Conservation (phyloP, 2,888 invertebrate species). For the Barypeithes pellucidus region DNA sequence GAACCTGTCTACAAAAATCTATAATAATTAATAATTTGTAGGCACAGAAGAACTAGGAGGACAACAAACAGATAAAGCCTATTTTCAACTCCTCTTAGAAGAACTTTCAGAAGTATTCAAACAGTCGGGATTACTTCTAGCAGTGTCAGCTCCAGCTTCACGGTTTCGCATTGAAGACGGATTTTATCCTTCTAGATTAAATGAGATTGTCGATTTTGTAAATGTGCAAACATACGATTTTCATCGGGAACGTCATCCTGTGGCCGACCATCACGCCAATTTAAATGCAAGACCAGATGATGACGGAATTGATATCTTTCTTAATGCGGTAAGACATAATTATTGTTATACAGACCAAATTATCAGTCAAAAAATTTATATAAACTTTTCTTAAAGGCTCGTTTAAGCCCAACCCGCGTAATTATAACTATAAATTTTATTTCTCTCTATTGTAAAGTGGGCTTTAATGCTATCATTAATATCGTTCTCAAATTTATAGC, state of each 20-base stretch:
- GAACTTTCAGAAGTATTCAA: slow-evolving; percentile 77
- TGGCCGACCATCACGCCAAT: slow-evolving; percentile 73
- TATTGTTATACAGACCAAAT: too few species aligned
- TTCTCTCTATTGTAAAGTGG: too few species aligned
- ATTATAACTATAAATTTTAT: too few species aligned
- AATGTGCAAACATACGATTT: slow-evolving; percentile 80
- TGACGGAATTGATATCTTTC: slow-evolving; percentile 73
- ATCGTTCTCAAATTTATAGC: too few species aligned
- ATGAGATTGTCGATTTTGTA: slow-evolving; percentile 78
- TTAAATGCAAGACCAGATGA: slow-evolving; percentile 71
- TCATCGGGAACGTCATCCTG: slow-evolving; percentile 69
- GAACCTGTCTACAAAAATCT: too few species aligned
- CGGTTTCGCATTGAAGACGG: slow-evolving; percentile 79
- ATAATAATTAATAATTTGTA: slow-evolving; percentile 10
- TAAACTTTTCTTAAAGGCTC: too few species aligned
- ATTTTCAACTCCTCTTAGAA: slow-evolving; percentile 70
- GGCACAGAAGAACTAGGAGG: slow-evolving; percentile 72
- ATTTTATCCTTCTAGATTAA: slow-evolving; percentile 76
- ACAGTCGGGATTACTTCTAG: slow-evolving; percentile 69
- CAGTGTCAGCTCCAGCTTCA: slow-evolving; percentile 76
- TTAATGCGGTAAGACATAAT: slow-evolving; percentile 70
- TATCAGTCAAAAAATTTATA: too few species aligned
- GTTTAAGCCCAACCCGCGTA: too few species aligned
- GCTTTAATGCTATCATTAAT: too few species aligned
- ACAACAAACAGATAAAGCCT: slow-evolving; percentile 70